A percentile compares a stretch with the other conserved stretches of the same genome.
phyloP scores from a whole-genome alignment of 2,797 vertebrate species.

The Loris lydekkerianus region DNA sequence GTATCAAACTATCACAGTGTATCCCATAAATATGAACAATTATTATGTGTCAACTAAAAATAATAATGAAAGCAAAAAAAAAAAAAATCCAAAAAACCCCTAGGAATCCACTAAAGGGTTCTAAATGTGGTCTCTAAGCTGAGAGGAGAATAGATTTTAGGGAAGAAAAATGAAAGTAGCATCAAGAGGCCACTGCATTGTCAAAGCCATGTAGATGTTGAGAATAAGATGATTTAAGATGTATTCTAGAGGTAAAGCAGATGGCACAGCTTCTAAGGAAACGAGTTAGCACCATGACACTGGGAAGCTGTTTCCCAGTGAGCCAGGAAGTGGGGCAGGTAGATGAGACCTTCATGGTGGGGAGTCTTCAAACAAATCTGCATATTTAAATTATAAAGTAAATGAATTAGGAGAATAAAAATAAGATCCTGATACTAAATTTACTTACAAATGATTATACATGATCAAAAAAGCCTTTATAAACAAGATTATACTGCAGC shows the following conservation, averaged over 20 bases:
- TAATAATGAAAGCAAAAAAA: not conserved
- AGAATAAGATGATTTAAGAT: not conserved
- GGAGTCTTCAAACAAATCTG: not conserved
- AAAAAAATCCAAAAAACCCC: not conserved
- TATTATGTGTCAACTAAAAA: not conserved
- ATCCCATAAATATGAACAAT: not conserved
- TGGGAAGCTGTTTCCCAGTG: not conserved
- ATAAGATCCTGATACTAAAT: not conserved
- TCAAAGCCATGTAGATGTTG: not conserved
- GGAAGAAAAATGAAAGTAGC: not conserved
- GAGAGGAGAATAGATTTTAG: not conserved
- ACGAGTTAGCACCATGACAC: not conserved
- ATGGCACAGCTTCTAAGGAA: not conserved
- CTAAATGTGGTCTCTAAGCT: not conserved
- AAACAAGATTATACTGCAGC: not conserved
- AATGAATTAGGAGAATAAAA: conserved; percentile 28
- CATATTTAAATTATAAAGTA: not conserved
- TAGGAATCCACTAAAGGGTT: not conserved
- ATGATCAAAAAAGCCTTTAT: not conserved
- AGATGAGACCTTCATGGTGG: not conserved
- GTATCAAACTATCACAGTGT: not conserved
- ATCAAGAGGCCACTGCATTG: not conserved
- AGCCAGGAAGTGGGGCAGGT: not conserved
- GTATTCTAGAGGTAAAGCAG: not conserved
- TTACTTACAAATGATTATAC: not conserved